Evolutionary conservation across 2,113 vertebrate species (phyloP), one percentile per base, ranked within the genome.

Genomic region (Hippotragus niger): DNA sequence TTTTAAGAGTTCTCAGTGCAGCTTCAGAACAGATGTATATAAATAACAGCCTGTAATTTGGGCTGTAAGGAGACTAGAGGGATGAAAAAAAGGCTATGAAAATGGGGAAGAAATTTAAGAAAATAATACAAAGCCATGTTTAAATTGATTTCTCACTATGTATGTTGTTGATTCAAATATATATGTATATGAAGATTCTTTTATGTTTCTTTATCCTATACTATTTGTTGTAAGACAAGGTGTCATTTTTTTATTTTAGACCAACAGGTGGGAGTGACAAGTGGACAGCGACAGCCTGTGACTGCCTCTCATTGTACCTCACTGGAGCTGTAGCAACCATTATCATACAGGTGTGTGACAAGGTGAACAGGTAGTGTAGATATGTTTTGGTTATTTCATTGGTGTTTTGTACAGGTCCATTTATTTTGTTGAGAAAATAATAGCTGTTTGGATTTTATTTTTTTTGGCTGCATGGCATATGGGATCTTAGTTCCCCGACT

Each of bases 261-360:
- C 99, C 99, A 83, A 98, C 99, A 92, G 99, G 99, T 97, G 99
- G 99, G 80, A 98, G 98, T 94, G 95, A 98, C 7, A 99, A 98
- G 47, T 99, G 99, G 99, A 99, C 99, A 33, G 99, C 99, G 64
- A 99, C 99, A 76, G 99, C 99, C 14, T 99, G 99, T 95, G 99
- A 99, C 67, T 98, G 98, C 82, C 98, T 99, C 90, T 99, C 99
- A 27, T 90, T 97, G 97, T 99, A 99, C 94, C 98, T 99, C 50
- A 99, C 97, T 0, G 99, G 99, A 93, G 98, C 99, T 43, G 94
- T 98, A 31, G 99, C 99, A 11, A 97, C 98, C 67, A 97, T 99
- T 76, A 98, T 99, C 31, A 91, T 99, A 92, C 99, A 99, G 99
- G 99, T 99, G n/a, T 97, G 98, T 97, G 91, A 14, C 57, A 47